Conservation (phyloP, 2,888 invertebrate genomes). For the Onthophagus sagittarius region DNA sequence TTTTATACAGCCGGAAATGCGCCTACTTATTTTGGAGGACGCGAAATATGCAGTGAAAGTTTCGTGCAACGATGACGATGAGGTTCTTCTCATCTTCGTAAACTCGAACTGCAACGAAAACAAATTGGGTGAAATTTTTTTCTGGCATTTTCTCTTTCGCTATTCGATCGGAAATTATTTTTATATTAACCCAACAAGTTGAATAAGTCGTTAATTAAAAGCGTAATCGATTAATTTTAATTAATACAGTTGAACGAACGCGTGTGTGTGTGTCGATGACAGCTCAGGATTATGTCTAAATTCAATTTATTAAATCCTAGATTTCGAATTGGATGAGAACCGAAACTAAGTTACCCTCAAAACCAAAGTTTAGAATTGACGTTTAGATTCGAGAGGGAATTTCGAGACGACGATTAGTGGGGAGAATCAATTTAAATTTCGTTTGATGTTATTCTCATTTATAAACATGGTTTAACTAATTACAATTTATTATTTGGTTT, state of each 20-base stretch:
- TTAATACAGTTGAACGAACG: background rate
- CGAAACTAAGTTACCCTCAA: background rate
- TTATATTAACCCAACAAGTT: background rate
- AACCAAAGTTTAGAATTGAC: background rate
- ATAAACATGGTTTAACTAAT: no score
- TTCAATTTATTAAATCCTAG: conserved; percentile 5
- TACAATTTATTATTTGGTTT: no score
- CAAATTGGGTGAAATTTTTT: background rate
- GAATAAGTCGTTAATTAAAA: background rate
- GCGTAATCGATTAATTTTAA: background rate
- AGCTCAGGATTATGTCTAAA: conserved; percentile 2
- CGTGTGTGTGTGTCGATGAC: background rate
- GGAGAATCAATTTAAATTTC: no score
- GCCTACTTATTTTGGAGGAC: background rate
- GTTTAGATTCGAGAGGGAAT: background rate
- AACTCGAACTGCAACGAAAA: background rate
- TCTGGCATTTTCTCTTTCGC: no score
- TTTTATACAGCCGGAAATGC: background rate
- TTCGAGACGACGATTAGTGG: no score
- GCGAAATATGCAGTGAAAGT: background rate
- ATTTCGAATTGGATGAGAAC: background rate
- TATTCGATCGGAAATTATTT: no score
- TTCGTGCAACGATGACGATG: background rate
- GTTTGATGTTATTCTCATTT: no score
- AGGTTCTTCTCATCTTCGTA: no score